These are phyloP conservation scores for Panagrolaimus sp. DNA, from an alignment of 1,140 invertebrate genomes.

Conservation along the genomic window DNA sequence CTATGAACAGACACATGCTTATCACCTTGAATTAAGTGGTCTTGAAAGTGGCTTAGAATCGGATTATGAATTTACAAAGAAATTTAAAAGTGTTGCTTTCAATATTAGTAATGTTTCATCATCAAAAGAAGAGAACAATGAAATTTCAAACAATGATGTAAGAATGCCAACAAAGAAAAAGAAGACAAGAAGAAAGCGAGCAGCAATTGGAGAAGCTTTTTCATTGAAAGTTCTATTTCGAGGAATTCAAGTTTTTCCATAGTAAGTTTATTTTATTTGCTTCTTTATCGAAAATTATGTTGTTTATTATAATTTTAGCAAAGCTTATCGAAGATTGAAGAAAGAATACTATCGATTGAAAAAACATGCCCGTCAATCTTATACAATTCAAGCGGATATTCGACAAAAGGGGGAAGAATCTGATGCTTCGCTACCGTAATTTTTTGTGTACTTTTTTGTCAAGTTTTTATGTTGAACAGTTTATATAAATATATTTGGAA, in stretches of 20 bases:
- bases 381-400: too few species aligned
- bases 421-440: too few species aligned
- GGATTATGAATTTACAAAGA: constrained; percentile 1
- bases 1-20: background rate
- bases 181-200: background rate
- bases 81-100: background rate
- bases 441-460: too few species aligned
- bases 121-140: background rate
- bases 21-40: background rate
- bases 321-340: background rate
- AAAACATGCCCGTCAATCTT: background rate
- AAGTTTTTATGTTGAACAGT: too few species aligned
- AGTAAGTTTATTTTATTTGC: background rate
- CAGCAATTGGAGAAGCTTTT: background rate
- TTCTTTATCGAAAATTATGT: background rate
- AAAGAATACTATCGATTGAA: constrained; percentile 5
- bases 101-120: background rate
- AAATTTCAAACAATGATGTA: background rate
- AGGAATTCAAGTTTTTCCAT: constrained; percentile 4
- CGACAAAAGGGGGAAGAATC: too few species aligned
- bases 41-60: constrained; percentile 2
- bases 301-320: background rate
- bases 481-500: too few species aligned
- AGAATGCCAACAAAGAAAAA: background rate
- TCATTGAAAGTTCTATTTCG: background rate